These are phyloP conservation scores for Enteromius mattozi DNA, from an alignment of 2,797 vertebrate species.

Conservation along the genomic window DNA sequence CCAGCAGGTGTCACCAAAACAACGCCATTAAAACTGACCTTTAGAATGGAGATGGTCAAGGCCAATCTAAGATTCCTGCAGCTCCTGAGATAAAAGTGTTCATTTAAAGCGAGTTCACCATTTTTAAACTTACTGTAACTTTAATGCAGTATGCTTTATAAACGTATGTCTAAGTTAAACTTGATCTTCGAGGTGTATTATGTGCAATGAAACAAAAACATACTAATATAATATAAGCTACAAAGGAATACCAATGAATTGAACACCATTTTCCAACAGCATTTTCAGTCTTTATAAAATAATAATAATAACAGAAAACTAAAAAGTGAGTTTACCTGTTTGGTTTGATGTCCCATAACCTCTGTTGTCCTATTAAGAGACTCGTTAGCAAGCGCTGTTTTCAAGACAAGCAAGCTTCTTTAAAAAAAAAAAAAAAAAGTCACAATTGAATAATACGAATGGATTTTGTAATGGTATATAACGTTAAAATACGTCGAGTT, in stretches of 20 bases:
- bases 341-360: neutral
- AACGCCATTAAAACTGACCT: neutral
- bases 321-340: neutral
- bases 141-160: neutral
- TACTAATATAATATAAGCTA: no score
- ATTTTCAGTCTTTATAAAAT: neutral
- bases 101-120: neutral
- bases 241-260: no score
- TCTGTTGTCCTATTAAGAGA: neutral
- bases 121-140: neutral
- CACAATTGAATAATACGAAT: neutral
- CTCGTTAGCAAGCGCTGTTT: neutral
- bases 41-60: no score
- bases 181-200: no score
- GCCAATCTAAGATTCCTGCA: neutral
- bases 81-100: neutral
- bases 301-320: no score
- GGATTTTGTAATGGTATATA: neutral
- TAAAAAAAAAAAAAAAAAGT: neutral
- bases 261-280: neutral
- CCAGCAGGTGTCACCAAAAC: conserved; percentile 17
- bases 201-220: neutral
- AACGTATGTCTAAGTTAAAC: neutral
- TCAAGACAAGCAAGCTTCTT: neutral
- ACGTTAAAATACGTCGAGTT: neutral